Percentiles rank a stretch among this genome's conserved stretches.
phyloP scores from a whole-genome alignment of 2,888 invertebrate species.

The Ormyrus labotus region DNA sequence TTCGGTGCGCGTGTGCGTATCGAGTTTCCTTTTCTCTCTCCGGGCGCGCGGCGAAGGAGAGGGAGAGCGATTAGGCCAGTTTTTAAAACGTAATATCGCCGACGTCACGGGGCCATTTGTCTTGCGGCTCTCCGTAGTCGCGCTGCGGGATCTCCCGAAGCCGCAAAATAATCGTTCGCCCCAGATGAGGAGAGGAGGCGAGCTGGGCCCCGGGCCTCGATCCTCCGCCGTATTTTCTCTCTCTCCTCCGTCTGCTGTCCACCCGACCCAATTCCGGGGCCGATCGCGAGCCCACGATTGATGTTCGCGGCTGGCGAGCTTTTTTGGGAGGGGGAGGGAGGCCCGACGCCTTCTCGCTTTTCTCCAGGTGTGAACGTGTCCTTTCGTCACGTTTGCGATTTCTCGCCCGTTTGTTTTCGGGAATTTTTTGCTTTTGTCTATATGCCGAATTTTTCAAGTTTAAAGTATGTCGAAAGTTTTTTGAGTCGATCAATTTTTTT shows the following conservation, averaged over 20 bases:
- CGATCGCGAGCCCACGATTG: slow-evolving; percentile 61
- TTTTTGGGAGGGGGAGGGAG: slow-evolving; percentile 12
- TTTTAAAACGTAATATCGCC: slow-evolving; percentile 74
- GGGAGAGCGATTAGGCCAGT: slow-evolving; percentile 70
- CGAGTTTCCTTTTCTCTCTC: slow-evolving; percentile 67
- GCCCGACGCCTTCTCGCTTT: slow-evolving; percentile 37
- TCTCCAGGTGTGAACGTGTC: slow-evolving; percentile 50
- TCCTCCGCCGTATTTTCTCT: slow-evolving; percentile 35
- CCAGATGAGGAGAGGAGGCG: slow-evolving; percentile 61
- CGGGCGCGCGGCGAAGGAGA: slow-evolving; percentile 58
- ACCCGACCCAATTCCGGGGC: slow-evolving; percentile 70
- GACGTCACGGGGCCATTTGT: slow-evolving; percentile 74
- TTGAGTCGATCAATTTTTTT: too few species aligned
- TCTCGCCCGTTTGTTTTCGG: not conserved
- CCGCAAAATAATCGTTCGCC: slow-evolving; percentile 71
- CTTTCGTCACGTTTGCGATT: slow-evolving; percentile 45
- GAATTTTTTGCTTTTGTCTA: not conserved
- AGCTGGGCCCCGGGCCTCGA: slow-evolving; percentile 50
- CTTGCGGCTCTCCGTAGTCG: slow-evolving; percentile 68
- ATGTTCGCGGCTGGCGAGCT: slow-evolving; percentile 59
- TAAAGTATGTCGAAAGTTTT: too few species aligned
- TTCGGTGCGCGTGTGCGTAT: slow-evolving; percentile 58
- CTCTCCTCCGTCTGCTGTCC: slow-evolving; percentile 57
- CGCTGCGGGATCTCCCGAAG: slow-evolving; percentile 71
- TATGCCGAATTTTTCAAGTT: too few species aligned